Evolutionary conservation across 2,888 invertebrate species (phyloP).

Genomic region (Nephrotoma appendiculata): DNA sequence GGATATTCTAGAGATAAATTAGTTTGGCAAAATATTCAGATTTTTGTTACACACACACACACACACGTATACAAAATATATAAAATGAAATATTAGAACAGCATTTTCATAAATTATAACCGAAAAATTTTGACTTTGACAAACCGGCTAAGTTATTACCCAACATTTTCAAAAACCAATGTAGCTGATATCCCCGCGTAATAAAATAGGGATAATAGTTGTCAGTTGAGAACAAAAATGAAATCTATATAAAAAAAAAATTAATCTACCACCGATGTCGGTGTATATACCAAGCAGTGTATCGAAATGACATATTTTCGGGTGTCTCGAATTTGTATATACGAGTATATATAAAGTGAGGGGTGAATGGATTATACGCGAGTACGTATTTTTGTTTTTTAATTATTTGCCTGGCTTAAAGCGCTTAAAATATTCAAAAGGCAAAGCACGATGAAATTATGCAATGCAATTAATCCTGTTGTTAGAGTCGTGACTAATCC

Average conservation of each 20-base stretch:
- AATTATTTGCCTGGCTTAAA: background rate
- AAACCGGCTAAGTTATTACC: background rate
- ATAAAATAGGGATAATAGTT: background rate
- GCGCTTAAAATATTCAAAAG: background rate
- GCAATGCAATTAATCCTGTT: background rate
- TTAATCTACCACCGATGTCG: background rate
- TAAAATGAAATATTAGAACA: background rate
- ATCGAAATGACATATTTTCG: background rate
- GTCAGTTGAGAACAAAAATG: background rate
- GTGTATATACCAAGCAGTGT: background rate
- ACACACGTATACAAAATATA: background rate
- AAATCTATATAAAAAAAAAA: background rate
- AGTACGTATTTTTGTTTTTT: background rate
- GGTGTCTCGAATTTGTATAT: background rate
- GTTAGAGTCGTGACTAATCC: background rate
- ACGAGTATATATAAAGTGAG: background rate
- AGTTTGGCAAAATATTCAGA: background rate
- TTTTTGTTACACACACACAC: background rate
- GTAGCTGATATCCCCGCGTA: background rate
- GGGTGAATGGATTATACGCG: background rate
- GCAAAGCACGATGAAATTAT: background rate
- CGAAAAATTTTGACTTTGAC: background rate
- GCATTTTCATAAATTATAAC: background rate
- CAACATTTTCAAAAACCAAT: background rate
- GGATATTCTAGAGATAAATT: background rate